Evolutionary conservation across 2,888 invertebrate species (phyloP).

Genomic region (Tetragonula carbonaria): DNA sequence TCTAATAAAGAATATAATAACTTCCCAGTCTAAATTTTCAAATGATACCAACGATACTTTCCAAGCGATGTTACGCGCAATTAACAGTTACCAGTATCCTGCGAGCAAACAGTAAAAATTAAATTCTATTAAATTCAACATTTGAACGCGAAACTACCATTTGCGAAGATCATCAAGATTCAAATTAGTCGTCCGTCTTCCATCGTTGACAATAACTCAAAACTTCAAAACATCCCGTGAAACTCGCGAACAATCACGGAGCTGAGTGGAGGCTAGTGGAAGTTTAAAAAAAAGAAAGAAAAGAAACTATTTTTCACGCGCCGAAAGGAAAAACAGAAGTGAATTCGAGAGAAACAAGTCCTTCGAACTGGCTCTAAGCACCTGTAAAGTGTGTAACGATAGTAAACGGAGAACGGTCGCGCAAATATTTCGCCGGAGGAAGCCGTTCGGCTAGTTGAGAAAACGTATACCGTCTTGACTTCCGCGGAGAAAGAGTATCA

Average conservation of each 20-base stretch:
- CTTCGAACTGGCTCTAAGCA: slow-evolving; percentile 6
- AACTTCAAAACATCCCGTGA: not conserved
- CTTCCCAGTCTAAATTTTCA: not conserved
- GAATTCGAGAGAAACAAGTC: not conserved
- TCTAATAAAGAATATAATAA: too few relatives aligned
- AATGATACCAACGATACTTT: too few relatives aligned
- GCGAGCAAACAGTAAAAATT: not conserved
- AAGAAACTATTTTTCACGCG: not conserved
- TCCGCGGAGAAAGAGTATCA: slow-evolving; percentile 58
- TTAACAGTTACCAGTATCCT: not conserved
- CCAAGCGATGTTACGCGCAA: not conserved
- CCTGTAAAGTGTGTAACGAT: slow-evolving; percentile 31
- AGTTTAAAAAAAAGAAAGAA: not conserved
- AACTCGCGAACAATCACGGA: not conserved
- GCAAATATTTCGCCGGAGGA: slow-evolving; percentile 51
- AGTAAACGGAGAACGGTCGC: slow-evolving; percentile 24
- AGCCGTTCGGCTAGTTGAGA: slow-evolving; percentile 34
- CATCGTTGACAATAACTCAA: not conserved
- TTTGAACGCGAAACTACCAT: not conserved
- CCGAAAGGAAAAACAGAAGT: not conserved
- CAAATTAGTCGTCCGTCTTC: not conserved
- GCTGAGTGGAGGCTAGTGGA: not conserved
- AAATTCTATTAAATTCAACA: not conserved
- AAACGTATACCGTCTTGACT: slow-evolving; percentile 39
- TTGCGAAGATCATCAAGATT: not conserved